phyloP scores from a whole-genome alignment of 1,140 invertebrate genomes.

The Ceratina japonica region DNA sequence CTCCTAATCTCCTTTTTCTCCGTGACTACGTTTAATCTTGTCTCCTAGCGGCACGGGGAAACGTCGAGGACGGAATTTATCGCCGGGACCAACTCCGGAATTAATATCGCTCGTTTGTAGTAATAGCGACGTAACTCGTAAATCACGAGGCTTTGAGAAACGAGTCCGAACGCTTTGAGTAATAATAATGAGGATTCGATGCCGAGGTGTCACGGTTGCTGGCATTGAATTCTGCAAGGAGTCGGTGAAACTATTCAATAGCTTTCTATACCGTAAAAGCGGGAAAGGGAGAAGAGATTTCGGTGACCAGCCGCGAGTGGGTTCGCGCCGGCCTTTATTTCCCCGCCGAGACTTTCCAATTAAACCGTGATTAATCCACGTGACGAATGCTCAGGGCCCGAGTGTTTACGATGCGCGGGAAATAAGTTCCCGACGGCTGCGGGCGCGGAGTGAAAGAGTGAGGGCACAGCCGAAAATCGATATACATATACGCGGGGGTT shows the following conservation, averaged over 20 bases:
- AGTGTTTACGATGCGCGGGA: conserved; percentile 54
- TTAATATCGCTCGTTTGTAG: conserved; percentile 1
- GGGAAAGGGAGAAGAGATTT: neutral
- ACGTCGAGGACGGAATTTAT: conserved; percentile 27
- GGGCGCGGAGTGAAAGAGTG: neutral
- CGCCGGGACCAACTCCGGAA: neutral
- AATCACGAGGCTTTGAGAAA: neutral
- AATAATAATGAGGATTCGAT: neutral
- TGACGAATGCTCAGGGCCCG: conserved; percentile 44
- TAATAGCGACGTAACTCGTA: conserved; percentile 1
- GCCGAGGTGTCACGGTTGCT: neutral
- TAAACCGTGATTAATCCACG: conserved; percentile 67
- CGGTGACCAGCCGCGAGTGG: neutral
- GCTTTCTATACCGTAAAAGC: neutral
- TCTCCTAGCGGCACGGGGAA: neutral
- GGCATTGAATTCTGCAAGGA: neutral
- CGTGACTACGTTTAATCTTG: conserved; percentile 32
- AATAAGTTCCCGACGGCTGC: conserved; percentile 40
- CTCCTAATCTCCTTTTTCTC: neutral
- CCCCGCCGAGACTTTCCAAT: conserved; percentile 69
- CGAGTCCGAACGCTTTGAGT: no score
- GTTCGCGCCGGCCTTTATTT: conserved; percentile 60
- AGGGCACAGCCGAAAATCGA: conserved; percentile 31
- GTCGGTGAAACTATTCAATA: neutral
- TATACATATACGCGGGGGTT: neutral